Base-by-base conservation (phyloP, 2,797 vertebrate species). In the Pelobates cultripes region DNA sequence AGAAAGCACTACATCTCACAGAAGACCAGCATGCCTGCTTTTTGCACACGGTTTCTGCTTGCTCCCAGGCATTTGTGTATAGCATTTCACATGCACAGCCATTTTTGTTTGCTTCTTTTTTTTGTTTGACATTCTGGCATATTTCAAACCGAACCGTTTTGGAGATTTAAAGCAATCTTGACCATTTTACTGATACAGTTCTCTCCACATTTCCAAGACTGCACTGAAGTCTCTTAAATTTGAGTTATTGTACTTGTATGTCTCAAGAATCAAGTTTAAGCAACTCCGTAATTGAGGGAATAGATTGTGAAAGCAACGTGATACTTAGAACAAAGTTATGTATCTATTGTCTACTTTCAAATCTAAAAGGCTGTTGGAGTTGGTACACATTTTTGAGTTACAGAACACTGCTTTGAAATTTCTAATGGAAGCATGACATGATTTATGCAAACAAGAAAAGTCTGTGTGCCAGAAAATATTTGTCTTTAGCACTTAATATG, bases 281-380 rank as follows among this genome's bases (percentile, higher is more conserved):
- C 86, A 82, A 87, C 79, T 82, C 87, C 81, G 82, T 88, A 84
- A 87, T 72, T 89, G 76, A 85, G 45, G 86, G 66, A 91, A 84
- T 87, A 89, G 87, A 89, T 85, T 86, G 85, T 86, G 88, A 85
- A 43, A 86, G 89, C 87, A 88, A 85, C 89, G 28, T 28, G 28
- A 89, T 81, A 86, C 87, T 84, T 84, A 76, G 89, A 92, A 89
- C 81, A 80, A 75, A 90, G 80, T 86, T 89, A 84, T 86, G 84
- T 90, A 90, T 88, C 85, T 68, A 78, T 87, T 71, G 87, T 85
- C 81, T 84, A 69, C 85, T 82, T 87, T 84, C 83, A 60, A 87
- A 88, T 82, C n/a, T 81, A 75, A 90, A 77, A 72, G 85, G 84
- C 78, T 83, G 55, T 14, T 4, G 40, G 84, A 85, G 28, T 28